phyloP scores from a whole-genome alignment of 2,113 vertebrate genomes.

The Carassius auratus region DNA sequence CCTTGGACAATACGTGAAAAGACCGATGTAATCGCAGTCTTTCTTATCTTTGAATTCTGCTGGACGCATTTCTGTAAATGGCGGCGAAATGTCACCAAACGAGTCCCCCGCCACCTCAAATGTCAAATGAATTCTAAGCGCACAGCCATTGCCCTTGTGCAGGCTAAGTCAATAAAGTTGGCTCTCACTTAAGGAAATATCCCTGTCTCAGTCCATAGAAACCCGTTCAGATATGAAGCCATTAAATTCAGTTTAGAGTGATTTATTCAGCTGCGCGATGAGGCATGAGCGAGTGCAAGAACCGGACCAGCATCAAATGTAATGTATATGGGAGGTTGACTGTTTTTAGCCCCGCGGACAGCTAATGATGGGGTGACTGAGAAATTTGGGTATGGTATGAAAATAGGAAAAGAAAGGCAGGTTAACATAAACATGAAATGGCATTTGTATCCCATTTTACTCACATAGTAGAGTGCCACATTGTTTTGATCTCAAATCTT shows the following conservation, averaged over 20 bases:
- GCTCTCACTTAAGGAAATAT: conserved; percentile 44
- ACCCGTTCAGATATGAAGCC: conserved; percentile 36
- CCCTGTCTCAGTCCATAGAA: conserved; percentile 41
- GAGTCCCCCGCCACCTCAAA: neutral
- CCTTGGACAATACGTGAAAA: conserved; percentile 25
- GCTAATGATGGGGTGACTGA: neutral
- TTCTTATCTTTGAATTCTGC: conserved; percentile 34
- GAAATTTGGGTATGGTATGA: neutral
- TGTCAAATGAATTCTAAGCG: conserved; percentile 27
- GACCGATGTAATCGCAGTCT: neutral
- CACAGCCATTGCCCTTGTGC: conserved; percentile 28
- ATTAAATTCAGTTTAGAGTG: conserved; percentile 53
- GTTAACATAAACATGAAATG: neutral
- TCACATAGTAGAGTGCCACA: too few relatives aligned
- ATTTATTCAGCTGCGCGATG: conserved; percentile 54
- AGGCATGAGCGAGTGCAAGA: conserved; percentile 33
- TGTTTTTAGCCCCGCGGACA: conserved; percentile 23
- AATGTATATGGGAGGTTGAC: conserved; percentile 23
- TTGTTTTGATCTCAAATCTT: too few relatives aligned
- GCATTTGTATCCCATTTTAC: neutral
- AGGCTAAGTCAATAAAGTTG: conserved; percentile 36
- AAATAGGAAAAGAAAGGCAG: neutral
- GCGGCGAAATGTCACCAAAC: conserved; percentile 10
- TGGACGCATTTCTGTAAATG: neutral
- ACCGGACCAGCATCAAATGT: conserved; percentile 6